Conservation (phyloP, 2,888 invertebrate species). For the Pasiphila rectangulata region DNA sequence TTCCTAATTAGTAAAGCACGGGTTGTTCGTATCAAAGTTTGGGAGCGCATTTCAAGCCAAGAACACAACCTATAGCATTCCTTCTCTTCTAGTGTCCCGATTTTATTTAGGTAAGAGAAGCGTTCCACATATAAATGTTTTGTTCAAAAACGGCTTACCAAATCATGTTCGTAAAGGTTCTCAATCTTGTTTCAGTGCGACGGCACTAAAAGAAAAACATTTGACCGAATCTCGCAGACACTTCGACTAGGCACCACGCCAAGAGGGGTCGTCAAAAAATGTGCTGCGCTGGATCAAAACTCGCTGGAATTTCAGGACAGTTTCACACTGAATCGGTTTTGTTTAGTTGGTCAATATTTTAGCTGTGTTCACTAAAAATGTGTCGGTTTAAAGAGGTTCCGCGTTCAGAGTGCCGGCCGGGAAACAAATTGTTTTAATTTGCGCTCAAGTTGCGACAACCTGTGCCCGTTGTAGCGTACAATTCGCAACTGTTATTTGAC, state of each 20-base stretch:
- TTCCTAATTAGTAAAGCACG: slow-evolving; percentile 11
- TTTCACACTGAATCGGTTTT: slow-evolving; percentile 41
- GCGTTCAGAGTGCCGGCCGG: slow-evolving; percentile 41
- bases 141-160: slow-evolving; percentile 29
- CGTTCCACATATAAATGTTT: slow-evolving; percentile 20
- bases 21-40: slow-evolving; percentile 5
- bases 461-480: slow-evolving; percentile 37
- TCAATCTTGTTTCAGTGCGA: slow-evolving; percentile 34
- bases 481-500: slow-evolving; percentile 36
- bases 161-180: slow-evolving; percentile 31
- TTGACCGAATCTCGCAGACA: slow-evolving; percentile 32
- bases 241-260: slow-evolving; percentile 42
- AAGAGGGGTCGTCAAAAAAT: slow-evolving; percentile 42
- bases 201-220: slow-evolving; percentile 35
- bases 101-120: slow-evolving; percentile 3
- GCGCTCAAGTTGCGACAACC: slow-evolving; percentile 45
- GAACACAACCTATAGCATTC: slow-evolving; percentile 5
- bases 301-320: slow-evolving; percentile 40
- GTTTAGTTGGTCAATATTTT: slow-evolving; percentile 48
- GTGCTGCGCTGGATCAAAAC: slow-evolving; percentile 38
- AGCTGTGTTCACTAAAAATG: slow-evolving; percentile 43
- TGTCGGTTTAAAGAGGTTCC: slow-evolving; percentile 45
- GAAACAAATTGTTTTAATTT: slow-evolving; percentile 63
- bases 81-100: background rate
- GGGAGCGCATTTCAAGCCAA: slow-evolving; percentile 2